Evolutionary conservation across 2,113 vertebrate genomes (phyloP).

Genomic region (Rissa tridactyla): DNA sequence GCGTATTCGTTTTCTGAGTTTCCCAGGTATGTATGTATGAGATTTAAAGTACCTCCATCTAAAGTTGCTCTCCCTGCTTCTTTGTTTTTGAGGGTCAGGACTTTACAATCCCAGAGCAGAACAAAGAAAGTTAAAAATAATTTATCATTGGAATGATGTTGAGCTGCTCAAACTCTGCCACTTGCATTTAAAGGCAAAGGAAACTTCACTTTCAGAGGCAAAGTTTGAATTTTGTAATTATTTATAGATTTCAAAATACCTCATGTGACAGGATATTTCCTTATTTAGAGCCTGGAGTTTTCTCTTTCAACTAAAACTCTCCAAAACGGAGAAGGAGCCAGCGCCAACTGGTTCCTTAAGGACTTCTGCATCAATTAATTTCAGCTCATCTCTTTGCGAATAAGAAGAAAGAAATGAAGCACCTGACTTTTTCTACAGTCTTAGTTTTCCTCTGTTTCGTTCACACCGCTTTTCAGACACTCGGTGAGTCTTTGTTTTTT

Average conservation of each 20-base stretch:
- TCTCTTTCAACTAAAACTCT: neutral
- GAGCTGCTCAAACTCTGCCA: neutral
- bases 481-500: constrained; percentile 21
- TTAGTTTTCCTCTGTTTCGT: neutral
- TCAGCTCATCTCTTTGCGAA: neutral
- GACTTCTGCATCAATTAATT: neutral
- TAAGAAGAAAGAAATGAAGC: constrained; percentile 45
- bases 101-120: neutral
- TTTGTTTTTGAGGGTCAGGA: neutral
- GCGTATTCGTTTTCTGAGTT: neutral
- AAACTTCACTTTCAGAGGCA: neutral
- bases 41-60: neutral
- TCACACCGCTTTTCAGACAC: neutral
- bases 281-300: constrained; percentile 13
- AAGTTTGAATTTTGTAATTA: neutral
- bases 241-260: constrained; percentile 36
- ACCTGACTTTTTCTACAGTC: neutral
- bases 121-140: neutral
- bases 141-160: neutral
- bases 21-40: neutral
- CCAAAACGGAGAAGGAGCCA: neutral
- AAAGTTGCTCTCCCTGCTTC: neutral
- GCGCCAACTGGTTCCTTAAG: neutral
- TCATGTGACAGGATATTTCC: constrained; percentile 59
- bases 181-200: neutral